Conservation (phyloP, 2,888 invertebrate species). For the Branchipolynoe longqiensis region DNA sequence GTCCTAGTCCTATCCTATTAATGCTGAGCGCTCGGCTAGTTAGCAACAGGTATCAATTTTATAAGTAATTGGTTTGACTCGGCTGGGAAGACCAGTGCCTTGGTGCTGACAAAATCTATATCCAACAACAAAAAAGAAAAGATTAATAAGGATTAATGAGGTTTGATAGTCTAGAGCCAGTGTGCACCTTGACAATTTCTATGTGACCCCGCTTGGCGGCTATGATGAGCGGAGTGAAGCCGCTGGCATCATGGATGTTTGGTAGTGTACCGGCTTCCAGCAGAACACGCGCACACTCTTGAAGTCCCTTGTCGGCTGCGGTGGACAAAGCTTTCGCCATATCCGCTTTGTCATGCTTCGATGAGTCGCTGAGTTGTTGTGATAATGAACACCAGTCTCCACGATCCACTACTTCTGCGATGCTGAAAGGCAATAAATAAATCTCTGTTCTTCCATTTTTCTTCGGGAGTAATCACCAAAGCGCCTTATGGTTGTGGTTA, state of each 20-base stretch:
- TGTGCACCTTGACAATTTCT: slow-evolving; percentile 13
- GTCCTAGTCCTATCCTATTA: too few species aligned
- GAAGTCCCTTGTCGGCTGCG: slow-evolving; percentile 56
- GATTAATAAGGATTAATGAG: too few species aligned
- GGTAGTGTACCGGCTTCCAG: slow-evolving; percentile 37
- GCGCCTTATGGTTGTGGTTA: not conserved
- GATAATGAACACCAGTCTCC: slow-evolving; percentile 30
- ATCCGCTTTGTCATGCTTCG: slow-evolving; percentile 52
- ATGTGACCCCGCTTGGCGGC: slow-evolving; percentile 56
- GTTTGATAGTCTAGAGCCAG: too few species aligned
- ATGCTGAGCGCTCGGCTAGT: too few species aligned
- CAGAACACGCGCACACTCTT: slow-evolving; percentile 57
- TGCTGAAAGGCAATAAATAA: slow-evolving; percentile 35
- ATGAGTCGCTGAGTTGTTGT: not conserved
- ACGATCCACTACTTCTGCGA: slow-evolving; percentile 39
- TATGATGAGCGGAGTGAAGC: slow-evolving; percentile 59
- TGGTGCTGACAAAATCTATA: too few species aligned
- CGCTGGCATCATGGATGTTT: slow-evolving; percentile 59
- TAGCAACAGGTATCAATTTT: too few species aligned
- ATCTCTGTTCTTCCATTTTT: not conserved
- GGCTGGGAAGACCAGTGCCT: too few species aligned
- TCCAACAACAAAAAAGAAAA: too few species aligned
- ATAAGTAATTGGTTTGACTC: too few species aligned
- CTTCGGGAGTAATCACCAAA: not conserved
- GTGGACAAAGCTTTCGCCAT: slow-evolving; percentile 46